Conservation (phyloP, 2,797 vertebrate genomes). For the Pseudochromis fuscus region DNA sequence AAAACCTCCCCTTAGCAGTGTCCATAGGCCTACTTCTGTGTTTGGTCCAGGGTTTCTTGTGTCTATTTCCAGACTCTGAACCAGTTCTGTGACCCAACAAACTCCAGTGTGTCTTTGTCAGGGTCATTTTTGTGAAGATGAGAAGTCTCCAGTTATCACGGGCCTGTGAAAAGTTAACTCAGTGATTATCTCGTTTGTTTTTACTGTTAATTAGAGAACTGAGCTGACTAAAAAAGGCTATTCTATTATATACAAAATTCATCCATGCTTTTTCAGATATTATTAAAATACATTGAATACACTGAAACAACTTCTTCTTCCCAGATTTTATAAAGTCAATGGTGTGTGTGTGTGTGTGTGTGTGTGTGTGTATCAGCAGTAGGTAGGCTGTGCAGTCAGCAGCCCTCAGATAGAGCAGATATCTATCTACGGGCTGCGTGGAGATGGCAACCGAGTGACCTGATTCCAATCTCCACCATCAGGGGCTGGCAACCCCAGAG, state of each 20-base stretch:
- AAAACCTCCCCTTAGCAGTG: slow-evolving; percentile 14
- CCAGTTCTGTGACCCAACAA: slow-evolving; percentile 62
- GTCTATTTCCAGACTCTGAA: slow-evolving; percentile 60
- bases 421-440: slow-evolving; percentile 62
- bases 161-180: not conserved
- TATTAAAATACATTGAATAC: too few relatives aligned
- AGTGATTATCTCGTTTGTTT: not conserved
- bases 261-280: too few relatives aligned
- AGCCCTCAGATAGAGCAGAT: slow-evolving; percentile 60
- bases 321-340: not conserved
- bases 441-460: slow-evolving; percentile 63
- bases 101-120: slow-evolving; percentile 24
- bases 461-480: slow-evolving; percentile 73
- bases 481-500: slow-evolving; percentile 59
- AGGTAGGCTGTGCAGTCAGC: slow-evolving; percentile 58
- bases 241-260: too few relatives aligned
- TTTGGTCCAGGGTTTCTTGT: slow-evolving; percentile 15
- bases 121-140: slow-evolving; percentile 31
- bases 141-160: slow-evolving; percentile 8
- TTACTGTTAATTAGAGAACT: slow-evolving; percentile 2
- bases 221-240: not conserved
- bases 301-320: too few relatives aligned
- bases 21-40: slow-evolving; percentile 34
- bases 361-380: slow-evolving; percentile 10
- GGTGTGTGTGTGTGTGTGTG: slow-evolving; percentile 1